Evolutionary conservation across 2,113 vertebrate genomes (phyloP).

Genomic region (Calidris pygmaea): DNA sequence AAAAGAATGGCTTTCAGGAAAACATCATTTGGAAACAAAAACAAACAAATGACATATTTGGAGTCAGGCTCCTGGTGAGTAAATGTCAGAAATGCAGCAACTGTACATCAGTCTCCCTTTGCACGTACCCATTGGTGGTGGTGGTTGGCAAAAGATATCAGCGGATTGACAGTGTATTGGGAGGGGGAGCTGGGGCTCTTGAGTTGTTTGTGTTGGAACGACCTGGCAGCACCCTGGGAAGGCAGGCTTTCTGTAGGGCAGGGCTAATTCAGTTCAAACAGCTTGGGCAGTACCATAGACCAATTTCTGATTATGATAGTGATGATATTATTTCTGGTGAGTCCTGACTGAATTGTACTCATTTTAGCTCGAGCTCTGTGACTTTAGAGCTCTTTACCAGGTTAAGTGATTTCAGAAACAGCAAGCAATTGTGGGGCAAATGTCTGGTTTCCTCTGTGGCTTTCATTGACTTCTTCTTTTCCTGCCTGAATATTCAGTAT

Average conservation of each 20-base stretch:
- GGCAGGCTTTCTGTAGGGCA: not conserved
- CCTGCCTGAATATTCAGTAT: not conserved
- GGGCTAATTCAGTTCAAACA: not conserved
- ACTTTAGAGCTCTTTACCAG: not conserved
- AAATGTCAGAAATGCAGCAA: not conserved
- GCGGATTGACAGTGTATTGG: accelerated
- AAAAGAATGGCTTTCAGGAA: conserved; percentile 1
- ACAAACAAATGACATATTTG: not conserved
- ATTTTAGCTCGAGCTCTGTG: not conserved
- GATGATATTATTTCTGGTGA: not conserved
- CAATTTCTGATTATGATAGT: not conserved
- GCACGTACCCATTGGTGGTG: not conserved
- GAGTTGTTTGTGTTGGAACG: not conserved
- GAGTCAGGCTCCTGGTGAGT: not conserved
- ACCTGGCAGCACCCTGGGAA: not conserved
- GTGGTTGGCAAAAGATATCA: not conserved
- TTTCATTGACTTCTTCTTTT: not conserved
- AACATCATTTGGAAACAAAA: conserved; percentile 4
- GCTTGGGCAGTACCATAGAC: not conserved
- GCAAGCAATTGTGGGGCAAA: not conserved
- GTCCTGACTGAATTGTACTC: not conserved
- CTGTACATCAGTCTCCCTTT: not conserved
- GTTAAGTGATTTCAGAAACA: not conserved
- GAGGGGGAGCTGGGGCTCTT: not conserved
- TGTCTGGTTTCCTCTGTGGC: not conserved